These are phyloP conservation scores for Spialia ferax DNA, from an alignment of 2,888 invertebrate genomes.

Conservation along the genomic window DNA sequence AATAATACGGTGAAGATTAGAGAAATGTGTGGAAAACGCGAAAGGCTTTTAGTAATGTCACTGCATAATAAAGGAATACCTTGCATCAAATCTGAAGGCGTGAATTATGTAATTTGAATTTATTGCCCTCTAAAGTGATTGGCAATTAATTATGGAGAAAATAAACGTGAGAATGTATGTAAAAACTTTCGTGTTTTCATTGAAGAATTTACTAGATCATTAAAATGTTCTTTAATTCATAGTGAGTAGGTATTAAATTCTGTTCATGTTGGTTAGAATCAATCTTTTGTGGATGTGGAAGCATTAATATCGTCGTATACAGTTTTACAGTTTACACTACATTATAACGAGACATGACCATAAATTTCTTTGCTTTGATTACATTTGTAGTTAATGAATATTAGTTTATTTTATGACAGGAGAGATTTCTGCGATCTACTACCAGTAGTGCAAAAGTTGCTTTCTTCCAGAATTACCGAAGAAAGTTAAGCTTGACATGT, in stretches of 20 bases:
- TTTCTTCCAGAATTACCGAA: constrained; percentile 13
- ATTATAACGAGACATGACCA: background rate
- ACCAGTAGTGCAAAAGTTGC: background rate
- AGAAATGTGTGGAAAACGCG: constrained; percentile 18
- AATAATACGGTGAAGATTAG: constrained; percentile 14
- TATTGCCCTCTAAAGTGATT: background rate
- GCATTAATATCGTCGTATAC: too few relatives aligned
- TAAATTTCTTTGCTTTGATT: background rate
- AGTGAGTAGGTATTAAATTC: too few relatives aligned
- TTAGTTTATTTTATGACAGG: background rate
- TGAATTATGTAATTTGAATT: constrained; percentile 17
- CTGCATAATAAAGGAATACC: background rate
- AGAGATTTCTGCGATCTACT: constrained; percentile 5
- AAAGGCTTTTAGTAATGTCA: constrained; percentile 9
- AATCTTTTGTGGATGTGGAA: background rate
- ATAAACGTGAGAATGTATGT: constrained; percentile 12
- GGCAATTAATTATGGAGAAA: background rate
- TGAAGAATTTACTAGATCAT: too few relatives aligned
- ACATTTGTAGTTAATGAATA: background rate
- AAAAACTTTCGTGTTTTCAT: too few relatives aligned
- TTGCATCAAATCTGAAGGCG: constrained; percentile 6
- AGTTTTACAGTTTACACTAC: background rate
- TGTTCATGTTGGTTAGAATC: background rate
- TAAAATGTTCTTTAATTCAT: too few relatives aligned
- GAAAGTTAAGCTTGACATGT: constrained; percentile 16